Conservation (phyloP, 2,113 vertebrate genomes). For the Nesoenas mayeri region DNA sequence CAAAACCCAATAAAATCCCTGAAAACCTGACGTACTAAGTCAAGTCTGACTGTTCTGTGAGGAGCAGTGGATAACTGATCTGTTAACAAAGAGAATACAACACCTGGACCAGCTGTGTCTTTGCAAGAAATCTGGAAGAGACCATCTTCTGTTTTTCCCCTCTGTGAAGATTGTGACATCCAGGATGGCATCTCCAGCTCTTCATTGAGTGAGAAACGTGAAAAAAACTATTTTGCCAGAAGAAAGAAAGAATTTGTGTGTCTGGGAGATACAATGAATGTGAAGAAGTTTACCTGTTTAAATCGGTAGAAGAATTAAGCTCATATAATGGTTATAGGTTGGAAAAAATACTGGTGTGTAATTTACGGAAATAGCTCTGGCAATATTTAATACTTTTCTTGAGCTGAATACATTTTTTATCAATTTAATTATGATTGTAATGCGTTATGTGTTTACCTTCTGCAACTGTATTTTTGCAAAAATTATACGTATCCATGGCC, state of each 20-base stretch:
- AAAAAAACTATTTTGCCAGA: background rate
- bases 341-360: background rate
- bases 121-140: background rate
- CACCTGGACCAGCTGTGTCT: background rate
- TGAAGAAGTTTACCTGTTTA: background rate
- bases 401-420: accelerated
- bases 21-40: background rate
- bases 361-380: background rate
- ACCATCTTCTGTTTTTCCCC: background rate
- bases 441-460: background rate
- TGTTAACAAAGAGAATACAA: background rate
- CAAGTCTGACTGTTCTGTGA: background rate
- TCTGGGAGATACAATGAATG: background rate
- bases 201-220: background rate
- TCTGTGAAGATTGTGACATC: background rate
- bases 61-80: background rate
- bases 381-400: background rate
- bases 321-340: background rate
- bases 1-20: background rate
- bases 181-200: background rate
- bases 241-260: background rate
- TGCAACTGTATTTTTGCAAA: background rate
- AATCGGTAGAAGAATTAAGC: background rate
- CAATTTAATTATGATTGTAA: background rate
- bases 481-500: background rate